phyloP scores from a whole-genome alignment of 92 coral and sea anemone species.

The Bergia sp. region DNA sequence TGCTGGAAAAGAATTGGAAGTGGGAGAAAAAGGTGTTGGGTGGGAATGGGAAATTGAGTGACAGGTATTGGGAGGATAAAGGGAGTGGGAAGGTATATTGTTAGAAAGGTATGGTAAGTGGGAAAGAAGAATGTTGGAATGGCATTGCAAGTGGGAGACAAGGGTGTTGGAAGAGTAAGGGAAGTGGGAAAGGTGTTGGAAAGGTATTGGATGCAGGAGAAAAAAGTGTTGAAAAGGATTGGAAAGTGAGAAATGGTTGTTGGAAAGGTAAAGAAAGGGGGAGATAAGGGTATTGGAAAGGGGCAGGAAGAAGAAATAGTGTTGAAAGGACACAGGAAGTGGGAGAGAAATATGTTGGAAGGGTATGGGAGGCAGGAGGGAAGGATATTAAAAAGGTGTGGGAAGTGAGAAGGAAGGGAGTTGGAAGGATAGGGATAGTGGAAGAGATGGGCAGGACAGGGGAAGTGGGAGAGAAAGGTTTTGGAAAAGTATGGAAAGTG shows the following conservation, averaged over 20 bases:
- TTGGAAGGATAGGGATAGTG: neutral
- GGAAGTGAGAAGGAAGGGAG: neutral
- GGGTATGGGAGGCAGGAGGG: neutral
- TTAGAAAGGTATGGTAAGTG: too few relatives aligned
- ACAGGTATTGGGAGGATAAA: too few relatives aligned
- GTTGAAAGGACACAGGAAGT: neutral
- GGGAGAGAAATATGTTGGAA: neutral
- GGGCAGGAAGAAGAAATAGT: neutral
- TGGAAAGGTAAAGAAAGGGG: neutral
- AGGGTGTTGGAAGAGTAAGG: neutral
- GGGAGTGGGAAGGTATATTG: too few relatives aligned
- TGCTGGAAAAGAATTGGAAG: too few relatives aligned
- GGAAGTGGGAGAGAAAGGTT: neutral
- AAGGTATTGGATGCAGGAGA: neutral
- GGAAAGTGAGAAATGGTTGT: neutral
- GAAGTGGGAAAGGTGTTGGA: neutral
- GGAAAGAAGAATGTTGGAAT: too few relatives aligned
- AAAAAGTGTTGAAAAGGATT: neutral
- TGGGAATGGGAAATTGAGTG: too few relatives aligned
- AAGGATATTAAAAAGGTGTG: neutral
- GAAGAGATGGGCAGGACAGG: neutral
- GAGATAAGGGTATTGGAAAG: neutral
- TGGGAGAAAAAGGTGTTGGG: too few relatives aligned
- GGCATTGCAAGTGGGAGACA: too few relatives aligned
- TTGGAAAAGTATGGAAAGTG: neutral